Evolutionary conservation across 2,113 vertebrate genomes (phyloP).

Genomic region (Hydrochoerus hydrochaeris): DNA sequence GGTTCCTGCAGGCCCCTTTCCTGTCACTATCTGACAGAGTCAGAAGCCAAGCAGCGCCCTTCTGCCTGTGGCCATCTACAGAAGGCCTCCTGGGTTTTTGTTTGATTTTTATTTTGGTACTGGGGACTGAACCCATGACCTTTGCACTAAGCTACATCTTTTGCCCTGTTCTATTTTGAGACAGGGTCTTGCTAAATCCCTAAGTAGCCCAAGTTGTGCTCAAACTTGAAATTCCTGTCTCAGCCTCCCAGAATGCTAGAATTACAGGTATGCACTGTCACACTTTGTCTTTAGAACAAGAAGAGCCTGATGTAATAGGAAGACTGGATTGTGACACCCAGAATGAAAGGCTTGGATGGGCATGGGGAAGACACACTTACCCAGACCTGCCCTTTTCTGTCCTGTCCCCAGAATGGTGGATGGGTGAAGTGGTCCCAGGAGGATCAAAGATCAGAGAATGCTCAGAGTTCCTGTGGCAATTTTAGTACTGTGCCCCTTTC

Average conservation of each 20-base stretch:
- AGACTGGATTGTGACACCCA: not conserved
- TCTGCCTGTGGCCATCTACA: not conserved
- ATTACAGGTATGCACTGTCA: too few species aligned
- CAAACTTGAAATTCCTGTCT: too few species aligned
- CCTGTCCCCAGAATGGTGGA: not conserved
- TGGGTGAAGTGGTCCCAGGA: not conserved
- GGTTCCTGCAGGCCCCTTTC: not conserved
- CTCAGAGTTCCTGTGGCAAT: not conserved
- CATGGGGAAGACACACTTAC: not conserved
- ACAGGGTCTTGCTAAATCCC: too few species aligned
- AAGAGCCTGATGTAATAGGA: not conserved
- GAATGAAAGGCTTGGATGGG: not conserved
- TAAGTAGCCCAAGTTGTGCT: too few species aligned
- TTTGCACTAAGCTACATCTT: too few species aligned
- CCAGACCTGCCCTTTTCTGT: not conserved
- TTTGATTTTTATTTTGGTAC: too few species aligned
- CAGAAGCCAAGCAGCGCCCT: not conserved
- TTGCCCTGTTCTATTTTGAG: too few species aligned
- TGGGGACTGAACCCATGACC: too few species aligned
- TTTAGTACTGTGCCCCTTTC: not conserved
- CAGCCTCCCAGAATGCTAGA: too few species aligned
- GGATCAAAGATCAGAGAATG: not conserved
- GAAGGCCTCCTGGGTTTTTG: not conserved
- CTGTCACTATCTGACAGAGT: not conserved
- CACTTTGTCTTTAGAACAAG: not conserved